These are phyloP conservation scores for Pterocles orientalis DNA, from an alignment of 2,113 vertebrate species.

Conservation along the genomic window DNA sequence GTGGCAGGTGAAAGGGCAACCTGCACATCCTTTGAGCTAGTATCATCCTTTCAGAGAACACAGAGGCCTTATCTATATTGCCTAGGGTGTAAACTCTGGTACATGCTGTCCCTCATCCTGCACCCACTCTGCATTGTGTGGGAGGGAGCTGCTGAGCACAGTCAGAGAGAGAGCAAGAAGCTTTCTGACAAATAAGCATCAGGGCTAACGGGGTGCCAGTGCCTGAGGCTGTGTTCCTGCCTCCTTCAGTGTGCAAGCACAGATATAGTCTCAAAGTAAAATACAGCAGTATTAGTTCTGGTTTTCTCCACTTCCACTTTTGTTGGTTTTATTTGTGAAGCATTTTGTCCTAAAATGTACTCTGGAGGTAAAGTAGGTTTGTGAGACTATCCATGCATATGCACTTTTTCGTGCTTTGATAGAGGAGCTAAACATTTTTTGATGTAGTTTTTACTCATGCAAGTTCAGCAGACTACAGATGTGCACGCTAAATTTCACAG, in stretches of 20 bases:
- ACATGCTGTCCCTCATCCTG: neutral
- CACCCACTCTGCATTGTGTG: neutral
- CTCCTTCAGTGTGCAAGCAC: neutral
- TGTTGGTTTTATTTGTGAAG: neutral
- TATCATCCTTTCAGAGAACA: neutral
- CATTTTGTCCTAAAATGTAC: neutral
- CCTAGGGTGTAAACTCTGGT: neutral
- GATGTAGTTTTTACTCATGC: neutral
- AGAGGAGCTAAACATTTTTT: neutral
- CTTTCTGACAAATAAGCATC: neutral
- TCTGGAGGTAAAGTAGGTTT: neutral
- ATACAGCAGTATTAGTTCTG: neutral
- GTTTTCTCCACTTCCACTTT: neutral
- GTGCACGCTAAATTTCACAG: neutral
- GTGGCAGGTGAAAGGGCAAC: neutral
- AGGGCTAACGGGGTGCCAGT: neutral
- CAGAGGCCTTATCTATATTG: neutral
- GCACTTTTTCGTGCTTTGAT: fast-evolving
- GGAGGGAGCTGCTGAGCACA: neutral
- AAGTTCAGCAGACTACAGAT: neutral
- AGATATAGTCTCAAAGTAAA: neutral
- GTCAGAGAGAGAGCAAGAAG: neutral
- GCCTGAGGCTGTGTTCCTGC: neutral
- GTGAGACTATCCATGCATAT: neutral
- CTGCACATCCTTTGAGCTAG: neutral